Base-by-base conservation (phyloP, 1,140 invertebrate species). In the Magallana angulata region DNA sequence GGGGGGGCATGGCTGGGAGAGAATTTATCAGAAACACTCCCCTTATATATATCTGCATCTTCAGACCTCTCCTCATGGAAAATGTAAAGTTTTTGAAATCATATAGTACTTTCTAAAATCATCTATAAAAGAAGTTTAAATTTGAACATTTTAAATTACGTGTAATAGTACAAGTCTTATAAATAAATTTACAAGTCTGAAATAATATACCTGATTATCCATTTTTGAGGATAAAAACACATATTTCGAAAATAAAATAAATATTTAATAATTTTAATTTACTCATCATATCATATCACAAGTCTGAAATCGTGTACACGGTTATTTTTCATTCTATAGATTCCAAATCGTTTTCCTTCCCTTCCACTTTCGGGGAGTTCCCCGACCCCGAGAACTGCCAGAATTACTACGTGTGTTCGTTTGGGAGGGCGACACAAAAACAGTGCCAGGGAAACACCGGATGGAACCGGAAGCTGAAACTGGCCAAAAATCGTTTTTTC, bases 391-490 rank as follows among this genome's bases (percentile, higher is more conserved):
- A 76, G 18, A 30, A 76, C 9, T 76, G 68, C 14, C 24, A 18
- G 8, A 76, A 76, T 8, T 76, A 76, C 68, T 76, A 76, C 24
- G 24, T 76, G 9, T 76, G 68, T 76, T 76, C 68, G 0, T 76
- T 12, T 9, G 68, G 68, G 36, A 76, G 9, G 8, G 68, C 68
- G 12, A 48, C 68, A 76, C 12, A 18, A 30, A 76, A 30, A 24
- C 18, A 48, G 36, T 76, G 68, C 36, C 68, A 36, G 24, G 36
- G 36, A 30, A 76, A 76, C 24, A 76, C 68, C 0, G 68, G 68
- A 76, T 76, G 68, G 68, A 30, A 76, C 68, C 30, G 24, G 12
- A 76, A 76, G 68, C 24, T 76, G 14, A 76, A 76, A 30, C 36
- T 30, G 5, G n/a, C n/a, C n/a, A n/a, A n/a, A n/a, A n/a, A n/a